Evolutionary conservation across 2,888 invertebrate species (phyloP), one percentile per base, ranked within the genome.

Genomic region (Pterostichus niger): DNA sequence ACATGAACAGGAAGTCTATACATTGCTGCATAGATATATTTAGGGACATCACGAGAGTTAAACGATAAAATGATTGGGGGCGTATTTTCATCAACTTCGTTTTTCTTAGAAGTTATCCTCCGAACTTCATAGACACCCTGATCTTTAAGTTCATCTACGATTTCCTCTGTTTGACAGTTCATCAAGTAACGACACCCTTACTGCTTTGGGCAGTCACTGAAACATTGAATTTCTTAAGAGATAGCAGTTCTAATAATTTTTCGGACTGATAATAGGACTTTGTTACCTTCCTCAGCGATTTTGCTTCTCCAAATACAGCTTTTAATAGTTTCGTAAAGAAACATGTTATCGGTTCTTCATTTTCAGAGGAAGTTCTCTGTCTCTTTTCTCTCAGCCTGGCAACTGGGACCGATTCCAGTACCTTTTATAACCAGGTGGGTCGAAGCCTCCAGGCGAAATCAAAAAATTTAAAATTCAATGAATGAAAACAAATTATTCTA

Each of bases 51-150:
- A 54, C 3, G 10, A 61, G 84, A 85, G 17, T 79, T 75, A 40
- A 83, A 83, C 44, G 33, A n/a, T 35, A 64, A 9, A 31, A 64
- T 35, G 10, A 64, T 2, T 4, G 64, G 31, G 6, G 64, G 33
- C 6, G 64, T 64, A 4, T 59, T 13, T 31, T 11, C 17, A 9
- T 9, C 10, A 9, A 2, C 13, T 59, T 15, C 59, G 15, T 6
- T 17, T 59, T 17, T 13, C 6, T 13, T 9, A 13, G 59, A 15
- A 9, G 31, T 31, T 9, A 64, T 71, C 11, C 71, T 33, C 6
- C 54, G 59, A 15, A 64, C 68, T 24, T 76, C 64, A 73, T 83
- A 17, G 13, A 54, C 71, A 81, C 83, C 84, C 17, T 84, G 49
- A n/a, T 44, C 79, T 68, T 11, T 35, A 2, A 13, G 24, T 54